A percentile compares a stretch with the other conserved stretches of the same genome.
Evolutionary conservation across 2,797 vertebrate genomes (phyloP).

Genomic region (Harpagifer antarcticus): DNA sequence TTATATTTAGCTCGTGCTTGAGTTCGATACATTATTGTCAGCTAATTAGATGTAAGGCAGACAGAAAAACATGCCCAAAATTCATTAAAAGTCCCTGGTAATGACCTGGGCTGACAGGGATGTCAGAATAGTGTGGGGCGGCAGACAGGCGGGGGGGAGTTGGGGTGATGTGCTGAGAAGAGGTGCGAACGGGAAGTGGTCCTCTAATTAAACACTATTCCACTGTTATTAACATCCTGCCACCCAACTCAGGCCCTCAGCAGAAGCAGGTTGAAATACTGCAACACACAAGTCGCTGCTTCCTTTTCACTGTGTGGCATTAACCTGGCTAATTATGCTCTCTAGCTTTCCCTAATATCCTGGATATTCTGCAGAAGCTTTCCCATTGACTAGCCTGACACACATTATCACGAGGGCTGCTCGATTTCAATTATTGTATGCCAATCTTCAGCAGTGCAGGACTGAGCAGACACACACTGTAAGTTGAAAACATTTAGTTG

Average conservation of each 20-base stretch:
- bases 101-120: constrained; percentile 98
- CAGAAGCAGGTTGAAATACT: constrained; percentile 89
- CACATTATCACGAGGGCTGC: constrained; percentile 36
- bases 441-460: constrained; percentile 8
- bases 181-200: constrained; percentile 94
- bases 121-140: constrained; percentile 93
- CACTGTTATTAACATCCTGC: constrained; percentile 98
- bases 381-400: constrained; percentile 52
- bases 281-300: constrained; percentile 67
- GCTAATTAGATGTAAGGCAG: constrained; percentile 99
- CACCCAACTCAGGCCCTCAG: constrained; percentile 89
- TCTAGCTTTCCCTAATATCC: constrained; percentile 47
- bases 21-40: constrained; percentile 99
- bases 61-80: constrained; percentile 94
- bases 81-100: constrained; percentile 95
- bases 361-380: constrained; percentile 38
- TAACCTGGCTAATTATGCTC: constrained; percentile 83
- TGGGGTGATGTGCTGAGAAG: constrained; percentile 75
- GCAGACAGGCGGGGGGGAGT: constrained; percentile 87
- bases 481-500: not conserved
- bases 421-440: constrained; percentile 39
- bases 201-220: constrained; percentile 99
- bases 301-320: constrained; percentile 65
- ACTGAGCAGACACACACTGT: constrained; percentile 18
- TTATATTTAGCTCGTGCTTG: constrained; percentile 96